phyloP scores from a whole-genome alignment of 2,888 invertebrate genomes.

The Drosophila pseudotakahashii region DNA sequence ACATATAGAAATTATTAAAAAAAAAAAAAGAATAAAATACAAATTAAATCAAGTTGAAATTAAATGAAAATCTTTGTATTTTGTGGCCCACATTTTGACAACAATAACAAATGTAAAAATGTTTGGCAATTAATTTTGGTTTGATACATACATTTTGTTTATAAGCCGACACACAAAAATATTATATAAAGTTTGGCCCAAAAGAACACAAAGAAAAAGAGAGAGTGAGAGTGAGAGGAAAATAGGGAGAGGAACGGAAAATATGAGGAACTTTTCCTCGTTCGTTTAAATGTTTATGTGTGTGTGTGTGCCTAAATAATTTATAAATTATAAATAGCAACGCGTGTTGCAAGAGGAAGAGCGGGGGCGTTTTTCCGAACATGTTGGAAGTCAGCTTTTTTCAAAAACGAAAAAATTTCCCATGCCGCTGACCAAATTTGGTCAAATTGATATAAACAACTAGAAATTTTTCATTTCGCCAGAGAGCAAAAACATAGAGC shows the following conservation, averaged over 20 bases:
- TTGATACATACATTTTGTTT: slow-evolving; percentile 25
- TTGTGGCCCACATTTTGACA: slow-evolving; percentile 39
- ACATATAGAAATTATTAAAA: slow-evolving; percentile 28
- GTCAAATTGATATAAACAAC: slow-evolving; percentile 70
- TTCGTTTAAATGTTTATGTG: slow-evolving; percentile 1
- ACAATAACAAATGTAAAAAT: slow-evolving; percentile 36
- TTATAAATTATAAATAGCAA: slow-evolving; percentile 78
- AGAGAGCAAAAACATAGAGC: background rate
- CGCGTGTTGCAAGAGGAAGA: slow-evolving; percentile 63
- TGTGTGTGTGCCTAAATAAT: slow-evolving; percentile 61
- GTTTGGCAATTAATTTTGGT: slow-evolving; percentile 43
- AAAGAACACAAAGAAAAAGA: background rate
- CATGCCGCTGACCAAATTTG: slow-evolving; percentile 70
- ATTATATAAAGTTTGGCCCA: slow-evolving; percentile 24
- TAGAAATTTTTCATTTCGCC: slow-evolving; percentile 17
- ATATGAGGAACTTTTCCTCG: slow-evolving; percentile 29
- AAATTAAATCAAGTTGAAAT: slow-evolving; percentile 42
- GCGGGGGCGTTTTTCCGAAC: slow-evolving; percentile 30
- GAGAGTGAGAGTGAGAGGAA: background rate
- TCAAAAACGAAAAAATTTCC: slow-evolving; percentile 29
- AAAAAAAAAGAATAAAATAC: slow-evolving; percentile 32
- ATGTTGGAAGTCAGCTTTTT: slow-evolving; percentile 51
- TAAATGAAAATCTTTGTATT: slow-evolving; percentile 4
- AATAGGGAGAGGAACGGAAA: slow-evolving; percentile 7
- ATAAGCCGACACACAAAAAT: slow-evolving; percentile 28